phyloP scores from a whole-genome alignment of 2,113 vertebrate genomes.

The Platycercus adscitus region DNA sequence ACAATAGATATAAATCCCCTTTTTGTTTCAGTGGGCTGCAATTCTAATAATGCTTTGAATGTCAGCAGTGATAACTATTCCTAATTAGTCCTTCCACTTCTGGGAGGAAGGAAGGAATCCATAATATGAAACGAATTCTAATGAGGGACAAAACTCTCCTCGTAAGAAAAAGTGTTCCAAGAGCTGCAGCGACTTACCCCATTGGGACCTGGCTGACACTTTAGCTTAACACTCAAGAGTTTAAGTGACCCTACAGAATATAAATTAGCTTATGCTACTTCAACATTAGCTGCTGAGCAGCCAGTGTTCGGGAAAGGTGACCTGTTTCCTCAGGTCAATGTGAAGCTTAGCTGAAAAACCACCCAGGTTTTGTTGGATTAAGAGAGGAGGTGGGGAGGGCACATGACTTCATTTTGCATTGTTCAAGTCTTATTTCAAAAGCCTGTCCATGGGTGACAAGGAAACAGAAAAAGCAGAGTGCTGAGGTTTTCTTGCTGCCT shows the following conservation, averaged over 20 bases:
- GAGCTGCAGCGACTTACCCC: background rate
- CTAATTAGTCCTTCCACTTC: constrained; percentile 31
- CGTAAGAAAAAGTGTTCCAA: background rate
- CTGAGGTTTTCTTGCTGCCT: background rate
- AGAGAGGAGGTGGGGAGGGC: background rate
- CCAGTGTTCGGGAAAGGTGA: background rate
- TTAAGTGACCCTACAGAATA: constrained; percentile 43
- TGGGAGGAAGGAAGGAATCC: background rate
- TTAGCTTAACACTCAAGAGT: background rate
- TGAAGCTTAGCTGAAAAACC: background rate
- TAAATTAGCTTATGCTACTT: constrained; percentile 27
- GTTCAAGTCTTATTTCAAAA: background rate
- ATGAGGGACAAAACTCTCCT: background rate
- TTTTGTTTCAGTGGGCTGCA: background rate
- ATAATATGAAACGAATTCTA: background rate
- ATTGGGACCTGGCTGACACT: constrained; percentile 34
- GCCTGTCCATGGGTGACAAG: background rate
- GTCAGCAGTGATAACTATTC: background rate
- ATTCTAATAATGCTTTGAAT: background rate
- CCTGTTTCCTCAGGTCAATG: background rate
- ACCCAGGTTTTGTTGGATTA: background rate
- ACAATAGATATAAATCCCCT: background rate
- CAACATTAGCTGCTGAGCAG: background rate
- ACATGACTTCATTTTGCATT: background rate
- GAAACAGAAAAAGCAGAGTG: background rate